Evolutionary conservation across 2,888 invertebrate genomes (phyloP).

Genomic region (Trichogramma evanescens): DNA sequence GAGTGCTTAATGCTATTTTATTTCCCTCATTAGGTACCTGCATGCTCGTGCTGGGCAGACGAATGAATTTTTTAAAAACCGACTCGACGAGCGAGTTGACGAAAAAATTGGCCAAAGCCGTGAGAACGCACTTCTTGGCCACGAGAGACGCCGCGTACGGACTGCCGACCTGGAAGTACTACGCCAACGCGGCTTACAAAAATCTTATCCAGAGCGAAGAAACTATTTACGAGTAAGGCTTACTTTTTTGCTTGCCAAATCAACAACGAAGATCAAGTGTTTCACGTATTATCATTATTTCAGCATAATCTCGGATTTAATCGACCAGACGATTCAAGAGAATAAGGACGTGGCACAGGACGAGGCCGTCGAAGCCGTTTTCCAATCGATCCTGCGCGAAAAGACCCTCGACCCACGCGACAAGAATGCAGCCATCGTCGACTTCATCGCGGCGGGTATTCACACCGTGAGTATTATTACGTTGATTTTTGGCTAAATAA

Average conservation of each 20-base stretch:
- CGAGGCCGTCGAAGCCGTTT: constrained; percentile 63
- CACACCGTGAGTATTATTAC: constrained; percentile 59
- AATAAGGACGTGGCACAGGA: constrained; percentile 53
- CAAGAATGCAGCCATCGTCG: constrained; percentile 77
- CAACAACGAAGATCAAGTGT: too few species aligned
- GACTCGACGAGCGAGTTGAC: constrained; percentile 55
- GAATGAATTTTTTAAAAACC: constrained; percentile 64
- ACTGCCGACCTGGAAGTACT: constrained; percentile 74
- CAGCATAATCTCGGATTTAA: constrained; percentile 72
- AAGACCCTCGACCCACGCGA: constrained; percentile 69
- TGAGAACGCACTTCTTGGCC: constrained; percentile 70
- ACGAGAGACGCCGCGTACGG: constrained; percentile 77
- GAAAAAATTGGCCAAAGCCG: constrained; percentile 63
- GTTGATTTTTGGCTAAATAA: background rate
- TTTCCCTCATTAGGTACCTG: constrained; percentile 57
- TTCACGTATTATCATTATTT: constrained; percentile 5
- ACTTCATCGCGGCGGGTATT: constrained; percentile 81
- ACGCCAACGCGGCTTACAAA: constrained; percentile 65
- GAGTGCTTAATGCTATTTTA: background rate
- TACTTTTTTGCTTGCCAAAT: background rate
- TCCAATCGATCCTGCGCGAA: constrained; percentile 67
- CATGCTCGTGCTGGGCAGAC: constrained; percentile 68
- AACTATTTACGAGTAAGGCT: constrained; percentile 67
- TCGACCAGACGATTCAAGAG: constrained; percentile 59
- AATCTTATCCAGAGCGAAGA: constrained; percentile 69